Evolutionary conservation across 1,140 invertebrate genomes (phyloP), one percentile per base, ranked within the genome.

Genomic region (Drosophila ficusphila): DNA sequence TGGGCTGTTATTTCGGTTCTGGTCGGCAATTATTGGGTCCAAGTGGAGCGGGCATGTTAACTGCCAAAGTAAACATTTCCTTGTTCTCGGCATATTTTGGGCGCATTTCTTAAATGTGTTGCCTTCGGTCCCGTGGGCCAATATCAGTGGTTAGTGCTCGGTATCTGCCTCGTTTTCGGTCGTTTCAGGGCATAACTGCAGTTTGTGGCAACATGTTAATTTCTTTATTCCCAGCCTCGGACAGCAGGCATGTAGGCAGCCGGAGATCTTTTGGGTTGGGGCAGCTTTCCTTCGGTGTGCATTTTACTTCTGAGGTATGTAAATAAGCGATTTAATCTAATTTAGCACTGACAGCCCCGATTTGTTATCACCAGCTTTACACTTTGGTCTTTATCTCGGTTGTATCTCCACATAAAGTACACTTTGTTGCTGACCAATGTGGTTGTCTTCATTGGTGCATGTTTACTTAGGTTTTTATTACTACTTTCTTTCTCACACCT

Each of bases 11-110:
- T 52, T 72, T 60, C 18, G 46, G 33, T 18, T 61, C 52, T 73
- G 65, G 57, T 34, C 53, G 44, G 76, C 79, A 83, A 85, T 85
- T 83, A 81, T 81, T 71, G 76, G 62, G 54, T 53, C 52, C 72
- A 74, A 56, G 62, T 65, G 47, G 62, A 65, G 47, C 34, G 39
- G 65, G 76, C 75, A 83, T 79, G 65, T 85, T 83, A 85, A 85
- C 79, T 75, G 76, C 72, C 71, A 85, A 85, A 85, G 79, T 85
- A 85, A 85, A 85, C 79, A 85, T 85, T 85, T 85, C 82, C 79
- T 76, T 85, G 68, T 86, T 85, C 76, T 81, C 72, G 61, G 61
- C 79, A 86, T 86, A 73, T 85, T 85, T 85, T 72, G 67, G 76
- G 52, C 67, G 76, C 67, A 81, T 85, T 86, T 86, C 61, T 73